Evolutionary conservation across 2,888 invertebrate species (phyloP), one percentile per base, ranked within the genome.

Genomic region (Cerceris ruficornis): DNA sequence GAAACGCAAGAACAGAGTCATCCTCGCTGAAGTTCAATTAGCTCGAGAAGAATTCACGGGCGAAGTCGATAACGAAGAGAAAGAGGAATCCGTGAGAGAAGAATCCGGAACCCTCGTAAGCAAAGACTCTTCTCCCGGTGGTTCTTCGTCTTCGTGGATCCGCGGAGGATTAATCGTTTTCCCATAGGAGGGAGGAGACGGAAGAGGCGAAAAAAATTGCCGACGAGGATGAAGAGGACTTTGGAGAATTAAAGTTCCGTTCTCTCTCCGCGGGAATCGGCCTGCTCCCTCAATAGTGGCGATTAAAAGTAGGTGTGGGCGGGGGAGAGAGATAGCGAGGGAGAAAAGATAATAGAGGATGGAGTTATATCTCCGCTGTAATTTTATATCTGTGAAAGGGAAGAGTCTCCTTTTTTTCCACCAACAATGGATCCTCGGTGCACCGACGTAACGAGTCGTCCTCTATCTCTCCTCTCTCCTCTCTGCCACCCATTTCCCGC

Each of bases 101-200:
- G 15, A 54, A 42, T 54, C 43, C 17, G 58, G 8, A 11, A 58
- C 58, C 55, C 73, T 46, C 55, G 70, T 60, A 62, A 68, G 75
- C 78, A 70, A 71, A 75, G 78, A 78, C 65, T 74, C 46, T 46
- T 11, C 43, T 43, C 46, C 46, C 46, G 9, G 46, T 11, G 8
- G 50, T 50, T 65, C 58, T 52, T 42, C 64, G 41, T 69, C 39
- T 70, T 67, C 17, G 42, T 50, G 57, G 17, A 52, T 79, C 62
- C 66, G 50, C 60, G 54, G 64, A 74, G 77, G 77, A 83, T 80
- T 82, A 82, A 80, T 82, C 80, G 83, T 64, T 54, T 43, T 57
- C 76, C 57, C 67, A 65, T 43, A 60, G 67, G 68, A 72, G 43
- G 17, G 66, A 68, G 49, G 57, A 58, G 59, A 42, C 52, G 42